Conservation (phyloP, 2,113 vertebrate species). For the Prionailurus viverrinus region DNA sequence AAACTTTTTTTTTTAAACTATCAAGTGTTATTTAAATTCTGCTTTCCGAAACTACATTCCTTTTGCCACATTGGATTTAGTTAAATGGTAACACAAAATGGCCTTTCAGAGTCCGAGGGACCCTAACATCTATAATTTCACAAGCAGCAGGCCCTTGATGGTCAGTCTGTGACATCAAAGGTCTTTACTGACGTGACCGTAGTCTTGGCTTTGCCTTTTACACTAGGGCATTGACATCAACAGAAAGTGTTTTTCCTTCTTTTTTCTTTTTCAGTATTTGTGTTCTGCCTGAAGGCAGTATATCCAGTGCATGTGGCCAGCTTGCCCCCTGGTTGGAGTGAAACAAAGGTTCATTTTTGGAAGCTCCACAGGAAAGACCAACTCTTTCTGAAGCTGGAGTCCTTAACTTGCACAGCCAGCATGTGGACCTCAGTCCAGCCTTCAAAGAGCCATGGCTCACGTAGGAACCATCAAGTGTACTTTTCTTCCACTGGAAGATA, state of each 20-base stretch:
- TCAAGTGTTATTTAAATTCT: slow-evolving; percentile 9
- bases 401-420: background rate
- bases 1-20: background rate
- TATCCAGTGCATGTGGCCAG: background rate
- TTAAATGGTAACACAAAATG: slow-evolving; percentile 39
- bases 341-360: slow-evolving; percentile 15
- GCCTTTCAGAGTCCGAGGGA: background rate
- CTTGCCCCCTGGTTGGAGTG: slow-evolving; percentile 1
- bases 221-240: slow-evolving; percentile 37
- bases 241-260: slow-evolving; percentile 25
- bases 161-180: background rate
- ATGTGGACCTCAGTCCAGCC: too few species aligned
- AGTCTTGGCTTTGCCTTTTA: background rate
- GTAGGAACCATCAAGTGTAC: rapidly evolving
- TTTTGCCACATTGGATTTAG: background rate
- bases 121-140: slow-evolving; percentile 37
- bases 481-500: background rate
- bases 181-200: background rate
- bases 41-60: slow-evolving; percentile 7
- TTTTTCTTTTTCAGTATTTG: slow-evolving; percentile 46
- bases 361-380: background rate
- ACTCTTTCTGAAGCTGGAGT: background rate
- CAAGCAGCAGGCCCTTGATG: background rate
- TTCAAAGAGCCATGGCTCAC: background rate
- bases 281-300: slow-evolving; percentile 50